Evolutionary conservation across 2,797 vertebrate species (phyloP).

Genomic region (Cyprinella venusta): DNA sequence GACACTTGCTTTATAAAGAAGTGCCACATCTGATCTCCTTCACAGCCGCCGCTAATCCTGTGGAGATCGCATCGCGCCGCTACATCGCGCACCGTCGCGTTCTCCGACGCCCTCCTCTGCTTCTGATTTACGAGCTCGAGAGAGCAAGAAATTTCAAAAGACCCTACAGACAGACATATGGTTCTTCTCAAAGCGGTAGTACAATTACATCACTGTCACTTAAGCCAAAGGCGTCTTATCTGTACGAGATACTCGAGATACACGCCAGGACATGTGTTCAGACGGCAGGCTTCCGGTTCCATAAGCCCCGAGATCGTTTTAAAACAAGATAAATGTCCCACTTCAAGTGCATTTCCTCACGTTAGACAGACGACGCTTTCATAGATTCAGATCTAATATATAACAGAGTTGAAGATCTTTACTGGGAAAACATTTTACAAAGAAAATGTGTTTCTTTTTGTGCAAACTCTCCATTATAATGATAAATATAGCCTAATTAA

Average conservation of each 20-base stretch:
- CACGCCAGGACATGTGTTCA: slow-evolving; percentile 3
- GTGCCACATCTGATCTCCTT: slow-evolving; percentile 14
- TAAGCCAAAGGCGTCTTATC: slow-evolving; percentile 68
- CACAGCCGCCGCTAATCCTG: slow-evolving; percentile 23
- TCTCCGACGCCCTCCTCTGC: slow-evolving; percentile 10
- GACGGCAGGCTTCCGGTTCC: slow-evolving; percentile 35
- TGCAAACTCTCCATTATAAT: no score
- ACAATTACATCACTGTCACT: slow-evolving; percentile 76
- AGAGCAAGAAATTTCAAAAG: slow-evolving; percentile 36
- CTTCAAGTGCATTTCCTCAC: slow-evolving; percentile 35
- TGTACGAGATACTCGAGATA: background rate
- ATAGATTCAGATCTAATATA: slow-evolving; percentile 14
- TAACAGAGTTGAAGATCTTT: background rate
- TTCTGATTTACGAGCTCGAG: slow-evolving; percentile 52
- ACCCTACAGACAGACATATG: slow-evolving; percentile 66
- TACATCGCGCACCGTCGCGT: slow-evolving; percentile 30
- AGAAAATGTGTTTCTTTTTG: no score
- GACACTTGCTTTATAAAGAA: background rate
- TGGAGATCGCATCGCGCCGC: slow-evolving; percentile 25
- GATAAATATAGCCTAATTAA: no score
- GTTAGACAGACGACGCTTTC: background rate
- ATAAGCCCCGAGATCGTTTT: slow-evolving; percentile 30
- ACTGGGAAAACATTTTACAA: no score
- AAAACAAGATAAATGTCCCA: slow-evolving; percentile 2
- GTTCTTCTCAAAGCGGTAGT: slow-evolving; percentile 69